Evolutionary conservation across 2,888 invertebrate species (phyloP).

Genomic region (Liposcelis brunnea): DNA sequence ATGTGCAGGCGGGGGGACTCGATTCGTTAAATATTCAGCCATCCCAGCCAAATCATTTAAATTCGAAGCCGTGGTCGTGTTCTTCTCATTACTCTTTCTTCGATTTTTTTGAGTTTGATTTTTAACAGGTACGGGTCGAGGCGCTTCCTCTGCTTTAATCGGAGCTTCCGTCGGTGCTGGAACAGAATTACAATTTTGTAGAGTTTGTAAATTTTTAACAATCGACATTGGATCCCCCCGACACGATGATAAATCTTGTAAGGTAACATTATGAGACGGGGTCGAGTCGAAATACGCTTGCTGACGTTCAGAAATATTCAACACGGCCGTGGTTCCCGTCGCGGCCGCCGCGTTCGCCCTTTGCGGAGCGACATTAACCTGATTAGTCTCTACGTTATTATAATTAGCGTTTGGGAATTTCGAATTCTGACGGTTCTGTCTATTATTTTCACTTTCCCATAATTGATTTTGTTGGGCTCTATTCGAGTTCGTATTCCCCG

Average conservation of each 20-base stretch:
- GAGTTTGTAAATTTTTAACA: constrained; percentile 49
- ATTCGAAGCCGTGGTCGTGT: constrained; percentile 21
- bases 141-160: constrained; percentile 11
- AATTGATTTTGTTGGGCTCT: constrained; percentile 8
- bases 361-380: constrained; percentile 10
- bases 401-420: constrained; percentile 1
- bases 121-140: constrained; percentile 17
- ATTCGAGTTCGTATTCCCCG: neutral
- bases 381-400: constrained; percentile 10
- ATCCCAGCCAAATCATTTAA: constrained; percentile 29
- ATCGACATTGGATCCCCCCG: constrained; percentile 60
- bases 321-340: constrained; percentile 22
- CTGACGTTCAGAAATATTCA: constrained; percentile 36
- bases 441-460: constrained; percentile 4
- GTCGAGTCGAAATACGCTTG: constrained; percentile 47
- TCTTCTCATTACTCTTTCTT: constrained; percentile 44
- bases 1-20: constrained; percentile 56
- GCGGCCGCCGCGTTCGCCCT: no score
- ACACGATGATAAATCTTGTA: constrained; percentile 56
- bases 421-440: neutral
- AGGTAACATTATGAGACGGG: constrained; percentile 36
- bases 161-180: constrained; percentile 19
- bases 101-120: constrained; percentile 27
- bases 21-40: constrained; percentile 36
- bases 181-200: constrained; percentile 28